These are phyloP conservation scores for Synergus laeviventris DNA, from an alignment of 2,888 invertebrate genomes.

Conservation along the genomic window DNA sequence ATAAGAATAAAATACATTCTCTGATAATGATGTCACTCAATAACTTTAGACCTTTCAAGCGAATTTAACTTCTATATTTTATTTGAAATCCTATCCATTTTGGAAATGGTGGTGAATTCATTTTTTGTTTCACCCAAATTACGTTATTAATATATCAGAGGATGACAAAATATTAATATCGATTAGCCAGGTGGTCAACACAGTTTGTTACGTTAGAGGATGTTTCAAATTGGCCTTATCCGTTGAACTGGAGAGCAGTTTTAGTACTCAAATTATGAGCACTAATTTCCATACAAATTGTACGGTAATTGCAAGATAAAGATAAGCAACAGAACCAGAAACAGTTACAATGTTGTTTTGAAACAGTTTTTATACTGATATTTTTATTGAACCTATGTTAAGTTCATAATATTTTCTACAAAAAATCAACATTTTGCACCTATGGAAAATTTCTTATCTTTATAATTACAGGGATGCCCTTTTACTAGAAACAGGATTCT, in stretches of 20 bases:
- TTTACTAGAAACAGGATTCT: constrained; percentile 85
- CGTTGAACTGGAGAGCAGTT: constrained; percentile 7
- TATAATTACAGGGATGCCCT: constrained; percentile 82
- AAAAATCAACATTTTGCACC: not conserved
- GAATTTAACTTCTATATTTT: too few species aligned
- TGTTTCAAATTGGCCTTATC: constrained; percentile 18
- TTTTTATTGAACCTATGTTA: too few species aligned
- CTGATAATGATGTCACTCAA: too few species aligned
- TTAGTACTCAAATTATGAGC: constrained; percentile 14
- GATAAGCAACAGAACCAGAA: not conserved
- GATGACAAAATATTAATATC: not conserved
- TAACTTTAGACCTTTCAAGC: too few species aligned
- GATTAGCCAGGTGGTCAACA: not conserved
- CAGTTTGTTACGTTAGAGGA: not conserved
- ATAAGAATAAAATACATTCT: too few species aligned
- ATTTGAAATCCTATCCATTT: too few species aligned
- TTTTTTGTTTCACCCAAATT: not conserved
- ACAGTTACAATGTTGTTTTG: not conserved
- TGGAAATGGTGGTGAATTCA: too few species aligned
- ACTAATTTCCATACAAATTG: constrained; percentile 10
- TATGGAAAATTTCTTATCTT: constrained; percentile 8
- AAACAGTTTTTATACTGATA: too few species aligned
- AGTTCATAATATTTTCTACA: too few species aligned
- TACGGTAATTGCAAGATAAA: not conserved
- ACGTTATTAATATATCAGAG: not conserved